Percentiles rank a stretch among this genome's conserved stretches.
These are phyloP conservation scores for Oryzias woworae DNA, from an alignment of 2,113 vertebrate species.

Conservation along the genomic window DNA sequence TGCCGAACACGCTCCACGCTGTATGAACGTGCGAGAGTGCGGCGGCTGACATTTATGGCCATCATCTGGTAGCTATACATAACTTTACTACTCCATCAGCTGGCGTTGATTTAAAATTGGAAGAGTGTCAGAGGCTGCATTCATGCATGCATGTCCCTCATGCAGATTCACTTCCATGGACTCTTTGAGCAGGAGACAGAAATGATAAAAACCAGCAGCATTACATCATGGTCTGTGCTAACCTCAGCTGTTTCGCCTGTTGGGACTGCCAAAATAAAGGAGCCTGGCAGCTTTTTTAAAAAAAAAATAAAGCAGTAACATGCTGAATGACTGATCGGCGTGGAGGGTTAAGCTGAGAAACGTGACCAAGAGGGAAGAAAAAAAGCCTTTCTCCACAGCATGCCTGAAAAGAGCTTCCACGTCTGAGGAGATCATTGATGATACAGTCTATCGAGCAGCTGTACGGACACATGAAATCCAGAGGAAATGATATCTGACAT, in stretches of 20 bases:
- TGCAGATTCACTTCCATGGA: slow-evolving; percentile 30
- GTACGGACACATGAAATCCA: too few relatives aligned
- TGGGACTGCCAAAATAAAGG: slow-evolving; percentile 21
- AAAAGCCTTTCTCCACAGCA: slow-evolving; percentile 27
- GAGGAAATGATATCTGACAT: too few relatives aligned
- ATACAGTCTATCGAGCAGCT: too few relatives aligned
- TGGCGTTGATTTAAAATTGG: slow-evolving; percentile 16
- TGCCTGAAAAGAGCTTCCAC: slow-evolving; percentile 40
- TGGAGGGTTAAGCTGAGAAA: slow-evolving; percentile 33
- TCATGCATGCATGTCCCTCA: slow-evolving; percentile 11
- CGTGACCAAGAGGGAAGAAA: slow-evolving; percentile 13
- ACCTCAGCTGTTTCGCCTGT: slow-evolving; percentile 52
- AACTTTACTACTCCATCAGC: slow-evolving; percentile 19
- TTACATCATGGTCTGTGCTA: slow-evolving; percentile 50
- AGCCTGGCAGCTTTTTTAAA: slow-evolving; percentile 58
- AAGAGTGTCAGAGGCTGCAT: slow-evolving; percentile 6
- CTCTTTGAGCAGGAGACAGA: background rate
- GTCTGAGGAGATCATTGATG: background rate
- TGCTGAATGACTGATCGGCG: slow-evolving; percentile 54
- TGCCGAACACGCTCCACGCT: slow-evolving; percentile 5
- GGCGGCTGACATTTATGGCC: slow-evolving; percentile 12
- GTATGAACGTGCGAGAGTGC: background rate
- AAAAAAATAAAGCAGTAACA: slow-evolving; percentile 57
- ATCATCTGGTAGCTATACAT: slow-evolving; percentile 21
- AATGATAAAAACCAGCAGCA: slow-evolving; percentile 23